Base-by-base conservation (phyloP, 2,797 vertebrate genomes). In the Euthynnus affinis region DNA sequence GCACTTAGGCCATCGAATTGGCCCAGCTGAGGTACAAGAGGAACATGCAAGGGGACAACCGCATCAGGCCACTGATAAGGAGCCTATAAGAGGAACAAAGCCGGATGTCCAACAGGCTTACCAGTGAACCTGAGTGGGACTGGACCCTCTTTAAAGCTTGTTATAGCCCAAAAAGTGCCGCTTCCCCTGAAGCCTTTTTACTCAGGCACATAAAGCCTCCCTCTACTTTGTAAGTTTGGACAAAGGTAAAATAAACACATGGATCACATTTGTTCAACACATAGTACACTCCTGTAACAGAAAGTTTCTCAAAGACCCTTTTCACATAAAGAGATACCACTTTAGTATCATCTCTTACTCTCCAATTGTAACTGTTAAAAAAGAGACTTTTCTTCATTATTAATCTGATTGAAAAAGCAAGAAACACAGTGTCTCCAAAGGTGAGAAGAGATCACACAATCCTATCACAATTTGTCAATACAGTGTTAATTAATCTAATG, bases 1-100 rank as follows among this genome's bases (percentile, higher is more conserved):
- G 95, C 96, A 97, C 95, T 98, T 97, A 96, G 95, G 94, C 92
- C 95, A 95, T 96, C 70, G 87, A 97, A 98, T 95, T 95, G 95
- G 95, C 94, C 94, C 87, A 84, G 80, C 83, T 95, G 95, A 97
- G 96, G 94, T 93, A 95, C 91, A 53, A 94, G 95, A 95, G 94
- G 95, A 96, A 96, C 95, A 94, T 97, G 93, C 57, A 84, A 95
- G 93, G 88, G 95, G 96, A 96, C 89, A 95, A 95, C 95, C 92
- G 94, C 93, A 96, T 95, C 95, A 95, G 94, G 91, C 94, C 92
- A 88, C 90, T 93, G 93, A 96, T 95, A 92, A 94, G 93, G 80
- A 85, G 92, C 90, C 93, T 92, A 90, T 92, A 84, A 90, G 90
- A 88, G 55, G 88, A 93, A 96, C 95, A 96, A 95, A 95, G 95